Evolutionary conservation across 2,113 vertebrate genomes (phyloP), one percentile per base, ranked within the genome.

Genomic region (Larimichthys polyactis): DNA sequence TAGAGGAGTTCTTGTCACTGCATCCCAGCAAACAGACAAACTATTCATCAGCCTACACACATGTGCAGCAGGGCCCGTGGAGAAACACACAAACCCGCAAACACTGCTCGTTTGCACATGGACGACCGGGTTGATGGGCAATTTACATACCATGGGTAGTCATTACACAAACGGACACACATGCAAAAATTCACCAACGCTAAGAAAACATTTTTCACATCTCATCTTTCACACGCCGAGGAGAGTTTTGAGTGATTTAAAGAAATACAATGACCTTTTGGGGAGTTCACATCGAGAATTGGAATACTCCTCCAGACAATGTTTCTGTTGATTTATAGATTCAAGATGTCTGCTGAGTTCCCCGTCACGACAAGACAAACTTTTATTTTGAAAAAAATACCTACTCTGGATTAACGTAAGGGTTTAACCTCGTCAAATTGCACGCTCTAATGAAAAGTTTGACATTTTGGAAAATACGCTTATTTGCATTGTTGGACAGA

Each of bases 1-100:
- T 95, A 88, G 60, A 88, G 60, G 80, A 72, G 63, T 86, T 90
- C 78, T 87, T 90, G 92, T 92, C 88, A 89, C 86, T 88, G 90
- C 88, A 81, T 89, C 87, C 77, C 86, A 85, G 87, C 85, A 91
- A 87, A 92, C 91, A 92, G 81, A 91, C 83, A 74, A 82, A 90
- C 81, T 85, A 91, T 92, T 93, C 91, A 91, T 89, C 90, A 81
- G 83, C 85, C 81, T 84, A 81, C 92, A 93, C 89, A 92, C 84
- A 84, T 90, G 90, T 90, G 83, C 75, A 85, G 65, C 72, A 81
- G 75, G 77, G 86, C 75, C 88, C 77, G 83, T 68, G 76, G 71
- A 89, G 79, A 62, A 82, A 72, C 29, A 85, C 83, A 81, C 83
- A 81, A 51, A 68, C 66, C 82, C 82, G 77, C 78, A 81, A 90